Percentiles rank a stretch among this genome's conserved stretches.
These are phyloP conservation scores for Caenorhabditis sulstoni DNA, from an alignment of 2,888 invertebrate species.

Conservation along the genomic window DNA sequence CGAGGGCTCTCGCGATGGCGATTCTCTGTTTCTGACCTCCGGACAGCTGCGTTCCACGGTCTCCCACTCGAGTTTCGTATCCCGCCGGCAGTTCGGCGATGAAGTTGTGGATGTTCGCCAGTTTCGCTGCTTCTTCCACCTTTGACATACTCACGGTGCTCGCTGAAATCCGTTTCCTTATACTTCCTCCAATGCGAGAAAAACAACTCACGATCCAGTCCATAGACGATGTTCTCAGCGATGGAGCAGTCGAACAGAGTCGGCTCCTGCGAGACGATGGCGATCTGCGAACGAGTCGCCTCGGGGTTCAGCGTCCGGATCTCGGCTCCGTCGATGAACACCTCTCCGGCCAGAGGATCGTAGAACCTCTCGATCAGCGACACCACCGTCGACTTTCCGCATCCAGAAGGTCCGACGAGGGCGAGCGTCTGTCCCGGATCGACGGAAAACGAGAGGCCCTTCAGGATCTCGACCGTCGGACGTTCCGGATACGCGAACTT, in stretches of 20 bases:
- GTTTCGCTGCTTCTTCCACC: constrained; percentile 80
- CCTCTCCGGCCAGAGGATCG: constrained; percentile 86
- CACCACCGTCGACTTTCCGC: constrained; percentile 82
- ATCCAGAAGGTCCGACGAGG: constrained; percentile 81
- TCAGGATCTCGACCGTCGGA: constrained; percentile 69
- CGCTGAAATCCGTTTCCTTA: constrained; percentile 36
- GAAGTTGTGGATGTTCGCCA: constrained; percentile 82
- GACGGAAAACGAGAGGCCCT: constrained; percentile 63
- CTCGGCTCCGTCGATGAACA: constrained; percentile 82
- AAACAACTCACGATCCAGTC: constrained; percentile 66
- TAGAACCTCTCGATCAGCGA: constrained; percentile 88
- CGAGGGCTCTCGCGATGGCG: constrained; percentile 82
- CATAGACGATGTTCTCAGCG: constrained; percentile 77
- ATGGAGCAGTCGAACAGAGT: constrained; percentile 83
- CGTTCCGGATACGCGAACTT: constrained; percentile 81
- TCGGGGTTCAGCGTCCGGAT: constrained; percentile 81
- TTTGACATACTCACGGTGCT: constrained; percentile 78
- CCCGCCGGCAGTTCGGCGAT: constrained; percentile 81
- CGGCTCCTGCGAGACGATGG: constrained; percentile 94
- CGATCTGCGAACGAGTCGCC: constrained; percentile 87
- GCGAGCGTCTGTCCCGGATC: constrained; percentile 64
- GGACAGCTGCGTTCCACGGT: constrained; percentile 81
- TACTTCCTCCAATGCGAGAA: no score
- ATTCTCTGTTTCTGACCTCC: constrained; percentile 82
- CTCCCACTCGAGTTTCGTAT: constrained; percentile 81